phyloP scores from a whole-genome alignment of 2,113 vertebrate species.

The Hydrochoerus hydrochaeris region DNA sequence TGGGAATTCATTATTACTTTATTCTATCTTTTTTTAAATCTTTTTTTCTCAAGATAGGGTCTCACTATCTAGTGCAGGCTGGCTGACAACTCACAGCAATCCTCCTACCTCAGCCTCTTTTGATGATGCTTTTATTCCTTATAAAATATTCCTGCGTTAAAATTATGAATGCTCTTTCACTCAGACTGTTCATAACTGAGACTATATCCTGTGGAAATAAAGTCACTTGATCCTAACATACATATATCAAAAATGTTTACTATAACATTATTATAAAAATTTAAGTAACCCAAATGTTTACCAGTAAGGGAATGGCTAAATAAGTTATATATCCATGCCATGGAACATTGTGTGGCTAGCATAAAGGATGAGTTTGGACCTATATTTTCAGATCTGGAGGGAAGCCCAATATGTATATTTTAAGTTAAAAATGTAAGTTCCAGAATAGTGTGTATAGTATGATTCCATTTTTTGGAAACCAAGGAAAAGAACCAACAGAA shows the following conservation, averaged over 20 bases:
- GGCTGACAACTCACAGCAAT: background rate
- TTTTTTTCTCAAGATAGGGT: background rate
- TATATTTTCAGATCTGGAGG: background rate
- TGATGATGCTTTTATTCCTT: background rate
- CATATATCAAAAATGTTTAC: background rate
- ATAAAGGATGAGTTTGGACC: background rate
- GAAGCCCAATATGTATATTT: background rate
- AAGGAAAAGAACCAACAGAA: background rate
- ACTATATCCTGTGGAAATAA: background rate
- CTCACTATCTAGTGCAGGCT: background rate
- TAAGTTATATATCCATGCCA: background rate
- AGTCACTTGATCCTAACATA: slow-evolving; percentile 3
- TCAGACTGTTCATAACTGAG: slow-evolving; percentile 9
- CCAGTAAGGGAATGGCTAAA: background rate
- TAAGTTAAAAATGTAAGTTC: background rate
- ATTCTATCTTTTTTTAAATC: background rate
- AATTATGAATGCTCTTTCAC: background rate
- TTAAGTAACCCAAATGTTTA: background rate
- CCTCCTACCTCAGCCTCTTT: background rate
- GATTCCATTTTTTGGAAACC: slow-evolving; percentile 27
- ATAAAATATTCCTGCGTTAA: slow-evolving; percentile 22
- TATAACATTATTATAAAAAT: background rate
- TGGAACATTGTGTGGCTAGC: background rate
- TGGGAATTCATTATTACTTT: background rate
- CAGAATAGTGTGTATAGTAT: background rate